Conservation (phyloP, 2,113 vertebrate species). For the Seriola dumerili region DNA sequence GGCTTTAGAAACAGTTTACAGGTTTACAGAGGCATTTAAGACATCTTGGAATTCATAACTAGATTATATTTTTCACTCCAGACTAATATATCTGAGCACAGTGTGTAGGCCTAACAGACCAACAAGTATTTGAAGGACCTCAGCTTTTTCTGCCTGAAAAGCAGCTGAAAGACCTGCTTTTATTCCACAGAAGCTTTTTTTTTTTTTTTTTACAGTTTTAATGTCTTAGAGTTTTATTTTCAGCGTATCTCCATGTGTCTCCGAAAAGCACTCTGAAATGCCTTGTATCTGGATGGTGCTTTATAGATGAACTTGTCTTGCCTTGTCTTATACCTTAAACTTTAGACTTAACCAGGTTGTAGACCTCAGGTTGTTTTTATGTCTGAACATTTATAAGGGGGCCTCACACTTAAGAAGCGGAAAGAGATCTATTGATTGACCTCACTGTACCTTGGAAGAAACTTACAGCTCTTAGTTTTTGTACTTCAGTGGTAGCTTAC, state of each 20-base stretch:
- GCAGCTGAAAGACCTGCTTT: neutral
- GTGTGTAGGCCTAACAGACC: too few species aligned
- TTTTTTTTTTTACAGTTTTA: too few species aligned
- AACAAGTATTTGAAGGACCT: neutral
- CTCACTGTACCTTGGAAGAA: constrained; percentile 4
- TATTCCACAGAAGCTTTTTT: neutral
- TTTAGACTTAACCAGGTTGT: neutral
- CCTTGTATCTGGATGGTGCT: too few species aligned
- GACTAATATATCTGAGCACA: too few species aligned
- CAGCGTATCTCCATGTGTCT: too few species aligned
- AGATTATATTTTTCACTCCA: too few species aligned
- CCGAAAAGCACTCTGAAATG: too few species aligned
- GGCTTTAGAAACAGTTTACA: too few species aligned
- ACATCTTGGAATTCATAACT: too few species aligned
- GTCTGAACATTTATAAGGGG: neutral
- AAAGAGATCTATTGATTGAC: constrained; percentile 10
- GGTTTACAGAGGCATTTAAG: too few species aligned
- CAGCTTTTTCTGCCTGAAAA: neutral
- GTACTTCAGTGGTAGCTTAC: neutral
- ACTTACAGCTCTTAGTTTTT: neutral
- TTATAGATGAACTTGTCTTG: too few species aligned
- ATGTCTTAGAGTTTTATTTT: too few species aligned
- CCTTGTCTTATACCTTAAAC: neutral
- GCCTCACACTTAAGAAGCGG: neutral
- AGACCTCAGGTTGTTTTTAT: neutral